A percentile compares a stretch with the other conserved stretches of the same genome.
Conservation (phyloP, 2,113 vertebrate species). For the Heloderma charlesbogerti region DNA sequence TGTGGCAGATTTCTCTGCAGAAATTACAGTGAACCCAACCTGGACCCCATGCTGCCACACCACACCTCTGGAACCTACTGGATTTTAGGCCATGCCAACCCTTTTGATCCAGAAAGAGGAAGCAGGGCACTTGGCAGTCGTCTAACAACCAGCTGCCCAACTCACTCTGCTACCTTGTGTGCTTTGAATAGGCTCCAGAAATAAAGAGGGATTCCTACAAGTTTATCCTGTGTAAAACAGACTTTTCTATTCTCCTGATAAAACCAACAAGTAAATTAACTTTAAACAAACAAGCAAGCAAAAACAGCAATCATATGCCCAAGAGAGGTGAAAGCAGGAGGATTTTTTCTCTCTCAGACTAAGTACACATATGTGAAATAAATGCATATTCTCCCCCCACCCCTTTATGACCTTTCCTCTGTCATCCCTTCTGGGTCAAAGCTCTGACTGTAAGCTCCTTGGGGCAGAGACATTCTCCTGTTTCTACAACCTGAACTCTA, state of each 20-base stretch:
- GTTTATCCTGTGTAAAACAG: background rate
- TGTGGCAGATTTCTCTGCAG: background rate
- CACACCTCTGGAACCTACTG: background rate
- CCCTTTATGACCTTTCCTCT: background rate
- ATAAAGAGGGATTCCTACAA: background rate
- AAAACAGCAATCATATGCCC: background rate
- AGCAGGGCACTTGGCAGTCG: background rate
- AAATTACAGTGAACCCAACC: background rate
- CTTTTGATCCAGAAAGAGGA: background rate
- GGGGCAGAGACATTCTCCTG: background rate
- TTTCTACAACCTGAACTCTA: background rate
- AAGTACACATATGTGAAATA: background rate
- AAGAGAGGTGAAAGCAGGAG: background rate
- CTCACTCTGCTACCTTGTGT: background rate
- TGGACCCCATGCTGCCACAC: background rate
- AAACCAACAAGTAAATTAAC: background rate
- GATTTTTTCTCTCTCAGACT: background rate
- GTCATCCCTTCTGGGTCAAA: background rate
- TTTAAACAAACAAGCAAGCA: background rate
- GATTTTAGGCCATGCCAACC: background rate
- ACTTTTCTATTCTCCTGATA: background rate
- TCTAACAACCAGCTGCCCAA: background rate
- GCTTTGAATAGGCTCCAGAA: background rate
- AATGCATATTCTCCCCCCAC: background rate
- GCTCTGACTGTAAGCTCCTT: background rate